A percentile compares a stretch with the other conserved stretches of the same genome.
phyloP scores from a whole-genome alignment of 30 jellyfish, hydroid and myxozoan genomes.

The Clytia hemisphaerica region DNA sequence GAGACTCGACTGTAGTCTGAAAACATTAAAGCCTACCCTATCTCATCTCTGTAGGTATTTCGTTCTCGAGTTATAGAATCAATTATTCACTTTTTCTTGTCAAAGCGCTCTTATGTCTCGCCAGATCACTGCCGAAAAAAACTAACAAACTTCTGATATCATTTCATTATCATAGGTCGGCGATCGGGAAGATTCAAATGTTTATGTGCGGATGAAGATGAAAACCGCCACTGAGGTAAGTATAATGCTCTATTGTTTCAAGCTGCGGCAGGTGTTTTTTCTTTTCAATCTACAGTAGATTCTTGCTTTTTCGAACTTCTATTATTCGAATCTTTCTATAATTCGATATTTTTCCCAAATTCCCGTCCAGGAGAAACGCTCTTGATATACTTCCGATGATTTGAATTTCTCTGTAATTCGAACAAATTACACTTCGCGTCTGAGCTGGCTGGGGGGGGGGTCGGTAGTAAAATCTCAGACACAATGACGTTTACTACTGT shows the following conservation, averaged over 20 bases:
- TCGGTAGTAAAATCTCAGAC: no score
- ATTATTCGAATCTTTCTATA: neutral
- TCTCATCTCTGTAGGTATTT: no score
- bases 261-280: neutral
- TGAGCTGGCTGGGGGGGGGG: no score
- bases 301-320: neutral
- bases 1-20: no score
- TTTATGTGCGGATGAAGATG: slow-evolving; percentile 85
- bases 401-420: no score
- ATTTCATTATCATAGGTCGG: slow-evolving; percentile 70
- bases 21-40: neutral
- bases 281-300: neutral
- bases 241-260: neutral
- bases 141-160: neutral
- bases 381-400: no score
- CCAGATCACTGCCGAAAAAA: no score
- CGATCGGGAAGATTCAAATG: slow-evolving; percentile 92
- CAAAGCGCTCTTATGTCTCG: no score
- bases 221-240: slow-evolving; percentile 82
- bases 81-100: neutral
- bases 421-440: no score
- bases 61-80: neutral
- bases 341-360: no score
- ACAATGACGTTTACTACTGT: no score
- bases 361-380: no score